Conservation (phyloP, 2,888 invertebrate species). For the Cylindroiulus punctatus region DNA sequence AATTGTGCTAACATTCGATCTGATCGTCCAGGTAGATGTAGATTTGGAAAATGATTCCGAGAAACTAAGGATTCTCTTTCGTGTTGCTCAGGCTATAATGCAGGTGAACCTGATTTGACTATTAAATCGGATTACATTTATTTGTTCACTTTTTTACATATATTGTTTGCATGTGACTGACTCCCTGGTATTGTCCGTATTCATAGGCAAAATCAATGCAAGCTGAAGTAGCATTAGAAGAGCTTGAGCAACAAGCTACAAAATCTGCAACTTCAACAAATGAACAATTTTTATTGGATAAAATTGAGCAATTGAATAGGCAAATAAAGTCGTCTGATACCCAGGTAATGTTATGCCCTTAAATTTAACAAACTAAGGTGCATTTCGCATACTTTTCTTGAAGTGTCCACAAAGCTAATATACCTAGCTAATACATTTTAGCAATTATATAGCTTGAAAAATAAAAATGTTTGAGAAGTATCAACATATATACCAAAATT, state of each 20-base stretch:
- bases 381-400: too few relatives aligned
- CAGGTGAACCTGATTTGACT: slow-evolving; percentile 52
- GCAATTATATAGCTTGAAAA: too few relatives aligned
- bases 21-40: slow-evolving; percentile 42
- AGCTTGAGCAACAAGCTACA: slow-evolving; percentile 46
- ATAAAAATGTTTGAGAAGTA: too few relatives aligned
- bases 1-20: not conserved
- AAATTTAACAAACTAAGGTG: too few relatives aligned
- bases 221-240: slow-evolving; percentile 56
- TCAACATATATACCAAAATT: too few relatives aligned
- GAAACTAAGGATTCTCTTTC: slow-evolving; percentile 53
- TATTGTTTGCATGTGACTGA: not conserved
- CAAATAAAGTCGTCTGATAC: not conserved
- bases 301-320: not conserved
- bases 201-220: slow-evolving; percentile 54
- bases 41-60: slow-evolving; percentile 46
- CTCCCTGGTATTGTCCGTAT: not conserved
- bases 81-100: slow-evolving; percentile 48
- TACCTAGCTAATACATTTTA: too few relatives aligned
- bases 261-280: slow-evolving; percentile 26
- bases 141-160: too few relatives aligned
- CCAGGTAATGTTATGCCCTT: too few relatives aligned
- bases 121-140: too few relatives aligned
- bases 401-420: too few relatives aligned
- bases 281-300: not conserved